Evolutionary conservation across 2,888 invertebrate species (phyloP).

Genomic region (Copidosoma aretas): DNA sequence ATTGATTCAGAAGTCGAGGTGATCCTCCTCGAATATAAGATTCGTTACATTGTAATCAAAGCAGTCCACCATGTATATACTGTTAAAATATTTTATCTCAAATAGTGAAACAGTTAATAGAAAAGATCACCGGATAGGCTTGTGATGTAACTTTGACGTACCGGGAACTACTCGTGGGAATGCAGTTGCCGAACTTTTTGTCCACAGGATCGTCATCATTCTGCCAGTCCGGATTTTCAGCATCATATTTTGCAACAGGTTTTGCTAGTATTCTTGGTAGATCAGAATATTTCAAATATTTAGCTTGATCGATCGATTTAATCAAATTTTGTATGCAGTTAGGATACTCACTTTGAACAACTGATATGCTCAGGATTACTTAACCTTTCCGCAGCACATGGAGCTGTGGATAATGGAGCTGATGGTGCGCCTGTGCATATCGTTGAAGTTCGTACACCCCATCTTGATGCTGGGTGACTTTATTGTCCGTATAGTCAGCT

Average conservation of each 20-base stretch:
- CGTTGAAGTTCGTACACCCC: constrained; percentile 61
- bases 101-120: too few species aligned
- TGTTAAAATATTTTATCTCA: too few species aligned
- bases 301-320: too few species aligned
- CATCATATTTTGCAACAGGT: constrained; percentile 68
- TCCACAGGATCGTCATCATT: constrained; percentile 66
- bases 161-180: constrained; percentile 64
- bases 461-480: constrained; percentile 53
- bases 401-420: constrained; percentile 72
- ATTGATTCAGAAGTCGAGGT: too few species aligned
- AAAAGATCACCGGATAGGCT: too few species aligned
- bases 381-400: constrained; percentile 69
- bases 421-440: constrained; percentile 66
- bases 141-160: too few species aligned
- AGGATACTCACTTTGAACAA: constrained; percentile 67
- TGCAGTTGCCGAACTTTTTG: constrained; percentile 61
- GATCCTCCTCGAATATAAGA: too few species aligned
- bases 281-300: too few species aligned
- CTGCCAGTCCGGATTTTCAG: constrained; percentile 68
- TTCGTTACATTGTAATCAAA: too few species aligned
- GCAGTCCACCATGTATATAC: too few species aligned
- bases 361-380: constrained; percentile 71
- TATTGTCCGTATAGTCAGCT: constrained; percentile 55
- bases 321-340: too few species aligned
- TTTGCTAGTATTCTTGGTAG: constrained; percentile 76